Conservation (phyloP, 2,113 vertebrate species). For the Bos indicus region DNA sequence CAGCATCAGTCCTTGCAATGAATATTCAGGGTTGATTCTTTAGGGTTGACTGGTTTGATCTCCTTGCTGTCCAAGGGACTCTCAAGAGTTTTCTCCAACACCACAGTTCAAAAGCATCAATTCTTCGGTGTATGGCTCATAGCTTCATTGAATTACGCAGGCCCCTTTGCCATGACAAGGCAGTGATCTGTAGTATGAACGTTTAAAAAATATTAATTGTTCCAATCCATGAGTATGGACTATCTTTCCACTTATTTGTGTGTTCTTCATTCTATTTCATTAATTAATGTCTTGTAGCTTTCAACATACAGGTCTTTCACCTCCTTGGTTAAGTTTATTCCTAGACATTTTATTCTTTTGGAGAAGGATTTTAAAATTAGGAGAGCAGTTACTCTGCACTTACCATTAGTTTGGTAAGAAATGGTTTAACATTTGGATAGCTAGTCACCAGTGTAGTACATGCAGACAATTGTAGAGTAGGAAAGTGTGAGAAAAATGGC, state of each 20-base stretch:
- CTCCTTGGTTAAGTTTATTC: neutral
- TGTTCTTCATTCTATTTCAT: neutral
- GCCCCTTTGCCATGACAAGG: neutral
- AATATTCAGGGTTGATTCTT: neutral
- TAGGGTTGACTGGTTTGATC: neutral
- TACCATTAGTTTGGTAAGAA: neutral
- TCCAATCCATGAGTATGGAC: neutral
- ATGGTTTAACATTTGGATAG: neutral
- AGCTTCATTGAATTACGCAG: neutral
- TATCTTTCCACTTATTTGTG: neutral
- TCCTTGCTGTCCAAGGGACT: neutral
- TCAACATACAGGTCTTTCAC: neutral
- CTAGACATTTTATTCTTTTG: neutral
- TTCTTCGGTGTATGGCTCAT: neutral
- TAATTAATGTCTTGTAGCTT: neutral
- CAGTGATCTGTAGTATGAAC: neutral
- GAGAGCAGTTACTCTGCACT: neutral
- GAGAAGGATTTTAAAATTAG: neutral
- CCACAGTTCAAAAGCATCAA: neutral
- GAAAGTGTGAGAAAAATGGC: neutral
- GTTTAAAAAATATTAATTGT: neutral
- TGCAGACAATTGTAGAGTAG: neutral
- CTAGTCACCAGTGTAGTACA: neutral
- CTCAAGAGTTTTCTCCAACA: neutral
- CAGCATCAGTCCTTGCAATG: neutral